A percentile compares a stretch with the other conserved stretches of the same genome.
Evolutionary conservation across 2,888 invertebrate species (phyloP).

Genomic region (Pristionchus exspectatus): DNA sequence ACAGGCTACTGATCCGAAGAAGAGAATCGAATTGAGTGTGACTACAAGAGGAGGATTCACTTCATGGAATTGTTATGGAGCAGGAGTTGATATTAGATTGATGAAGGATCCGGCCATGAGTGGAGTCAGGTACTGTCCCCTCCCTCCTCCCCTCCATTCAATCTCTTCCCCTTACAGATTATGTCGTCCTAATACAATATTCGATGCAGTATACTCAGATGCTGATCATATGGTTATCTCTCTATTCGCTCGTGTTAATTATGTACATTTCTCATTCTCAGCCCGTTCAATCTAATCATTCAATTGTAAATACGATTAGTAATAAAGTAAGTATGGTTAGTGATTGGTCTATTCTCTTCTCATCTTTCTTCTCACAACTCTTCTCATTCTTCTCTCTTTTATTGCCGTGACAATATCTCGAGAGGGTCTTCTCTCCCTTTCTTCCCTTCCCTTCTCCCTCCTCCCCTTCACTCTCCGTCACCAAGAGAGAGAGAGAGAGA

Average conservation of each 20-base stretch:
- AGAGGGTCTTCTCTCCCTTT: conserved; percentile 5
- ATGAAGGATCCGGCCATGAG: conserved; percentile 34
- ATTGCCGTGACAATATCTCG: conserved; percentile 24
- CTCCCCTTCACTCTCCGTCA: not conserved
- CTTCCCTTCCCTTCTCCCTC: not conserved
- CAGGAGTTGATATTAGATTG: conserved; percentile 46
- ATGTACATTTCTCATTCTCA: conserved; percentile 47
- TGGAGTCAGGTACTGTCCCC: conserved; percentile 7
- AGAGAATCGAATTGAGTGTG: conserved; percentile 23
- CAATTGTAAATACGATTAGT: not conserved
- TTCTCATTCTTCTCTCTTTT: not conserved
- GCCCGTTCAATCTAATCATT: not conserved
- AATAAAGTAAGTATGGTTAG: not conserved
- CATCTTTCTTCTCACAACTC: not conserved
- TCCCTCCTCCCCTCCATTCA: not conserved
- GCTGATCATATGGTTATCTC: conserved; percentile 23
- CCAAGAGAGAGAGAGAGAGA: not conserved
- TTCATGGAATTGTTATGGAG: conserved; percentile 54
- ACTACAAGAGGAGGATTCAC: conserved; percentile 21
- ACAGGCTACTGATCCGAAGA: not conserved
- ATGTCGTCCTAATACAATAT: conserved; percentile 39
- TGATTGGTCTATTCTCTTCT: not conserved
- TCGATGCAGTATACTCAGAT: conserved; percentile 20
- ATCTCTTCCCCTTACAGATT: conserved; percentile 9
- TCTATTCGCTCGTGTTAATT: conserved; percentile 48